Evolutionary conservation across 2,888 invertebrate species (phyloP).

Genomic region (Scrobipalpa costella): DNA sequence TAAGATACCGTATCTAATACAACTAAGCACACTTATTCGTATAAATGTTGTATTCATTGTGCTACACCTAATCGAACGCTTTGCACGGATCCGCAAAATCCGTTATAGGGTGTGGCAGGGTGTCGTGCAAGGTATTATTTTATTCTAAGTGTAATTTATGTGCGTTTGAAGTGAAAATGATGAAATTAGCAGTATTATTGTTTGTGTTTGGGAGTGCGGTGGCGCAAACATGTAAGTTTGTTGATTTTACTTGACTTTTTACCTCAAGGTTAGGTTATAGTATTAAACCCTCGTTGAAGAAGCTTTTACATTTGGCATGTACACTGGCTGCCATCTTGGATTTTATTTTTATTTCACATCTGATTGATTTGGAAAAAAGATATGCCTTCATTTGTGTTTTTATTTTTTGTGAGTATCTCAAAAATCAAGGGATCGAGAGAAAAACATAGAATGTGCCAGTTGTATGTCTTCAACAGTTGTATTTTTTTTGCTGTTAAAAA

Average conservation of each 20-base stretch:
- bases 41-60: constrained; percentile 49
- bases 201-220: not conserved
- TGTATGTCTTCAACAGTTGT: too few relatives aligned
- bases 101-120: constrained; percentile 2
- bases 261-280: not conserved
- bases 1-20: constrained; percentile 56
- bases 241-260: not conserved
- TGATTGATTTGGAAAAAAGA: too few relatives aligned
- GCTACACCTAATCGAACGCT: constrained; percentile 47
- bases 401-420: too few relatives aligned
- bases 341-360: too few relatives aligned
- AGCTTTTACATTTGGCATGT: too few relatives aligned
- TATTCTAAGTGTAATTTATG: constrained; percentile 24
- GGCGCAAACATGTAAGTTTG: not conserved
- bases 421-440: too few relatives aligned
- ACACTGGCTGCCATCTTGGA: too few relatives aligned
- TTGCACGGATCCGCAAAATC: constrained; percentile 36
- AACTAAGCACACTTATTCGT: constrained; percentile 37
- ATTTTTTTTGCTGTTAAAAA: too few relatives aligned
- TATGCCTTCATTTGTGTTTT: too few relatives aligned
- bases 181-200: constrained; percentile 2
- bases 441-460: too few relatives aligned
- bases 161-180: constrained; percentile 17
- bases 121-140: constrained; percentile 26
- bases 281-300: too few relatives aligned